A percentile compares a stretch with the other conserved stretches of the same genome.
Conservation (phyloP, 2,797 vertebrate species). For the Anolis apletophallus region DNA sequence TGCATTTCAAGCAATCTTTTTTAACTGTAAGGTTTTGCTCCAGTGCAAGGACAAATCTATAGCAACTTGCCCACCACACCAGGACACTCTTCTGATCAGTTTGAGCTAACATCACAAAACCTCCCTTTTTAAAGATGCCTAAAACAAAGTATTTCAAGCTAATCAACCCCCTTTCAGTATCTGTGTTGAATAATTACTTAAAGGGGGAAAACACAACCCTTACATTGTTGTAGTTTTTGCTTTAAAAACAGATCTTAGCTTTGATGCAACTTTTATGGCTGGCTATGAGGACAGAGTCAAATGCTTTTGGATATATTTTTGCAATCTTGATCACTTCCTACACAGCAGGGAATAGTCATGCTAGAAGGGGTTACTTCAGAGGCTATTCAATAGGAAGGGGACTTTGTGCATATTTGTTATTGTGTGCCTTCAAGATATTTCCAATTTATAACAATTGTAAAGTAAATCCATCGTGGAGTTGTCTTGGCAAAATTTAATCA, state of each 20-base stretch:
- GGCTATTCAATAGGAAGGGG: no score
- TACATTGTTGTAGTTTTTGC: fast-evolving
- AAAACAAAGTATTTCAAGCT: conserved; percentile 29
- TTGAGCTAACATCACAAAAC: conserved; percentile 37
- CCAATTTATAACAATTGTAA: no score
- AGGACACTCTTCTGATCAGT: not conserved
- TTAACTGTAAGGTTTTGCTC: conserved; percentile 2
- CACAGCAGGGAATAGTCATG: no score
- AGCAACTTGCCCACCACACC: not conserved
- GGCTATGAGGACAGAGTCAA: not conserved
- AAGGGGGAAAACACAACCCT: not conserved
- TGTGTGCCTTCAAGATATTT: no score
- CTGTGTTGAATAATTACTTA: conserved; percentile 18
- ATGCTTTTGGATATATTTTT: no score
- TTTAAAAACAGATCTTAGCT: not conserved
- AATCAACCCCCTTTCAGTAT: not conserved
- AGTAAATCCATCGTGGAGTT: no score
- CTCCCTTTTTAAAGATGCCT: conserved; percentile 27
- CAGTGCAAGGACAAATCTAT: conserved; percentile 1
- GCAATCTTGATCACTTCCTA: no score
- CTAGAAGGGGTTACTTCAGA: no score
- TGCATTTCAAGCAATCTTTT: conserved; percentile 27
- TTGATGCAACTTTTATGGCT: not conserved
- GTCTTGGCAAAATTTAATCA: no score
- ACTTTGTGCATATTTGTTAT: no score